Base-by-base conservation (phyloP, 1,140 invertebrate genomes). In the Globodera rostochiensis region DNA sequence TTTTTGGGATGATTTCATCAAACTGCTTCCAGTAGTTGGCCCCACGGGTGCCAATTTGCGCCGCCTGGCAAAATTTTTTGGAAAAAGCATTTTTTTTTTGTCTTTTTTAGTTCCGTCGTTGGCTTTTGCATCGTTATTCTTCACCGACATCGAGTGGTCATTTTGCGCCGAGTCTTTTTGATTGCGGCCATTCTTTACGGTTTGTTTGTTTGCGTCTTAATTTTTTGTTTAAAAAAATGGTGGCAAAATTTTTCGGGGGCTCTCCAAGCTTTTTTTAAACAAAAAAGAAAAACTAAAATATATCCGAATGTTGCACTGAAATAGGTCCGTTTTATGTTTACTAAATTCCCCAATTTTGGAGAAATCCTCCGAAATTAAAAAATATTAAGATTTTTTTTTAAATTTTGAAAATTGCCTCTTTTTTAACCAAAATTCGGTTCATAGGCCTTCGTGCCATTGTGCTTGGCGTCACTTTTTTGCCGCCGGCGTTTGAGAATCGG, bases 401-500 rank as follows among this genome's bases (percentile, higher is more conserved):
- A 64, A 45, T 75, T 9, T 75, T 83, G 71, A 88, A 85, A 0
- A 9, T 11, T 15, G 9, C 53, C 53, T 11, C 81, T 80, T 7
- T 66, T 66, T 77, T 15, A 36, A 36, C 36, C 1, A 36, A 36
- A 36, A 36, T 2, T 3, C 36, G 36, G 36, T 36, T 36, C 36
- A 36, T 46, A 78, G 77, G 77, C 8, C 75, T 88, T 11, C 83
- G 88, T 25, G 88, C 88, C 3, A 84, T 89, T 53, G 84, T 89
- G 69, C 76, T 89, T 8, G 85, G 87, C 3, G 88, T 88, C 47
- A 89, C 88, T 7, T 90, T 90, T 60, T 74, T 89, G 6, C 88
- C 88, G 4, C 88, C 88, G 11, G 87, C 86, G 0, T 88, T 90
- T 80, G 78, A 85, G 70, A 88, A 89, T 80, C 87, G 88, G 11